Evolutionary conservation across 2,888 invertebrate genomes (phyloP).

Genomic region (Lepeophtheirus nordmannii): DNA sequence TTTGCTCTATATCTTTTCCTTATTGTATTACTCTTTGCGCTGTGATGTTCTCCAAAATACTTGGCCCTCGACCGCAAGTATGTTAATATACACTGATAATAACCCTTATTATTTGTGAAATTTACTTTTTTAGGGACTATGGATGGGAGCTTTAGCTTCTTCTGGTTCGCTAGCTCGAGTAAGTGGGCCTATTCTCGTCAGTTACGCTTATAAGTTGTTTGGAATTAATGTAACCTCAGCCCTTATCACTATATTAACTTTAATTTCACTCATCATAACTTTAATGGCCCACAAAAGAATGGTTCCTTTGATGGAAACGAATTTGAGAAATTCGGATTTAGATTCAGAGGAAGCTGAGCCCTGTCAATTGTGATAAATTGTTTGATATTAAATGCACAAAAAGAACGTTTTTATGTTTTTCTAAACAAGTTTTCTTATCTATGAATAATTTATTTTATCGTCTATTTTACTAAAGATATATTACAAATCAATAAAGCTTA

Average conservation of each 20-base stretch:
- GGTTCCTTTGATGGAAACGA: neutral
- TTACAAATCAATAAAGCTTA: too few species aligned
- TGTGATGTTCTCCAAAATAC: constrained; percentile 71
- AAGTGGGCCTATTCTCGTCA: constrained; percentile 65
- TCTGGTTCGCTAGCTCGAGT: constrained; percentile 67
- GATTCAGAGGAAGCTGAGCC: neutral
- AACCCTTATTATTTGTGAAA: neutral
- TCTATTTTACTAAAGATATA: too few species aligned
- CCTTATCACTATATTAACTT: neutral
- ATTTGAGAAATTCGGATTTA: neutral
- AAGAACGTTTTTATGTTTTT: too few species aligned
- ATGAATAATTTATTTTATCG: too few species aligned
- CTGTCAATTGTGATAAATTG: neutral
- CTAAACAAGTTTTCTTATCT: too few species aligned
- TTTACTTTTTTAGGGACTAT: constrained; percentile 46
- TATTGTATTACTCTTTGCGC: constrained; percentile 68
- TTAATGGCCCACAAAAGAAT: neutral
- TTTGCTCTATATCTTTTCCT: constrained; percentile 68
- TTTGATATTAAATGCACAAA: too few species aligned
- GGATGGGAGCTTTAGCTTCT: constrained; percentile 75
- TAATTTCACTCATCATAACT: neutral
- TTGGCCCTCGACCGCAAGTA: constrained; percentile 65
- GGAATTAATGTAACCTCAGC: constrained; percentile 57
- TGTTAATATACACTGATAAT: neutral
- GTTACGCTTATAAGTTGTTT: constrained; percentile 56